phyloP scores from a whole-genome alignment of 2,113 vertebrate genomes.

The Amphilophus citrinellus region DNA sequence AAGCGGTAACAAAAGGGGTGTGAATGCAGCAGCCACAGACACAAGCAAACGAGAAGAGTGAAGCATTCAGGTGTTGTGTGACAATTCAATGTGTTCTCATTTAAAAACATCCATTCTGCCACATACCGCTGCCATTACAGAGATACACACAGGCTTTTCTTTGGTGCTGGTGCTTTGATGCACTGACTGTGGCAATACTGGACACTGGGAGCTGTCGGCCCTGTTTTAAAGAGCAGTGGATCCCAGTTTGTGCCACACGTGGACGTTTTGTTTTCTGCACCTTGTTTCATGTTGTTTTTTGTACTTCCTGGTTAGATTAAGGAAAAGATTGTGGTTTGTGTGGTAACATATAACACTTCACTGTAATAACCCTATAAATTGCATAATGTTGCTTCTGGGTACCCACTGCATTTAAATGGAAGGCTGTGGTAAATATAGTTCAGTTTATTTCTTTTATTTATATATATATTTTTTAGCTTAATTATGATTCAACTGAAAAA shows the following conservation, averaged over 20 bases:
- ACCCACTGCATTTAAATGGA: background rate
- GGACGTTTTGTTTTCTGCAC: background rate
- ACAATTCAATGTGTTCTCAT: background rate
- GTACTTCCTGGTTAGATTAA: background rate
- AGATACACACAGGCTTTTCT: background rate
- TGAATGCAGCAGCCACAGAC: background rate
- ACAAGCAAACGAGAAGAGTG: background rate
- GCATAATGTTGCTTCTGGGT: background rate
- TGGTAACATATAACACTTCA: accelerated
- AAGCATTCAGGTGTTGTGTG: background rate
- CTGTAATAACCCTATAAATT: background rate
- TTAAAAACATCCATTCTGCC: background rate
- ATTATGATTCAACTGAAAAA: too few species aligned
- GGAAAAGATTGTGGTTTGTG: background rate
- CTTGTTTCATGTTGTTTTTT: background rate
- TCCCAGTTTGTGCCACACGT: background rate
- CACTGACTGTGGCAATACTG: background rate
- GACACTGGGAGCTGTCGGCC: too few species aligned
- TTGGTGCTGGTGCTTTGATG: background rate
- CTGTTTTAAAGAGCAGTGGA: background rate
- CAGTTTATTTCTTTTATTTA: too few species aligned
- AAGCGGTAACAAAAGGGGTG: background rate
- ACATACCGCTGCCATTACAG: background rate
- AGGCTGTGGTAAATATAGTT: background rate
- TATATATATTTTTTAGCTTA: too few species aligned